Conservation (phyloP, 2,113 vertebrate genomes). For the Emydocephalus ijimae region DNA sequence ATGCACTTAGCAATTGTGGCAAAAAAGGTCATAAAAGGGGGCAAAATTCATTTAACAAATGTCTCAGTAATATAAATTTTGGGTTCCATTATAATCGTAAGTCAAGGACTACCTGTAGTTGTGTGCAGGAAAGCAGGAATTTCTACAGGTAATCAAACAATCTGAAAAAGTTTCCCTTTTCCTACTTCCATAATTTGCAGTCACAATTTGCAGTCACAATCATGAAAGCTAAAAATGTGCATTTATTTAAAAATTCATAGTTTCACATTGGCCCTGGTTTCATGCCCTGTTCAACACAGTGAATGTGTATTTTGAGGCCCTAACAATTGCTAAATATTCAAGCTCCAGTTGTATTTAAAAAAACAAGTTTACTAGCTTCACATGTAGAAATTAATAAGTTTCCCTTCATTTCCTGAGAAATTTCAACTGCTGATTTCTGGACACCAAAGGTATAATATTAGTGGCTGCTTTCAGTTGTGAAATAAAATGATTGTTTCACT, state of each 20-base stretch:
- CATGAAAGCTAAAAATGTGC: background rate
- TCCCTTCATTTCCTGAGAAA: background rate
- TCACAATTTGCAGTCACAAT: background rate
- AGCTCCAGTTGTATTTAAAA: background rate
- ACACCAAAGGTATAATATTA: background rate
- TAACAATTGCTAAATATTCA: background rate
- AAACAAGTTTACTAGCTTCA: background rate
- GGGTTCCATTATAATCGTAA: too few species aligned
- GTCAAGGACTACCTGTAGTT: background rate
- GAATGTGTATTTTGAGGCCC: background rate
- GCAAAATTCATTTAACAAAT: too few species aligned
- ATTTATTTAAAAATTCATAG: background rate
- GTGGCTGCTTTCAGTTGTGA: background rate
- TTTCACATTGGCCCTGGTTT: background rate
- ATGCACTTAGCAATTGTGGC: too few species aligned
- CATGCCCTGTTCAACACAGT: background rate
- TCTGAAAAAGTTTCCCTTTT: background rate
- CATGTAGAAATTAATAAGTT: background rate
- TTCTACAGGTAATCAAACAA: background rate
- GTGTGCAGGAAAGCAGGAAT: background rate
- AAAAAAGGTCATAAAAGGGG: too few species aligned
- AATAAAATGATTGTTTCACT: background rate
- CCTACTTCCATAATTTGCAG: background rate
- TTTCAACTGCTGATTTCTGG: background rate
- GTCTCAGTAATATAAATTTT: too few species aligned